Base-by-base conservation (phyloP, 2,888 invertebrate genomes). In the Fragum whitleyi region DNA sequence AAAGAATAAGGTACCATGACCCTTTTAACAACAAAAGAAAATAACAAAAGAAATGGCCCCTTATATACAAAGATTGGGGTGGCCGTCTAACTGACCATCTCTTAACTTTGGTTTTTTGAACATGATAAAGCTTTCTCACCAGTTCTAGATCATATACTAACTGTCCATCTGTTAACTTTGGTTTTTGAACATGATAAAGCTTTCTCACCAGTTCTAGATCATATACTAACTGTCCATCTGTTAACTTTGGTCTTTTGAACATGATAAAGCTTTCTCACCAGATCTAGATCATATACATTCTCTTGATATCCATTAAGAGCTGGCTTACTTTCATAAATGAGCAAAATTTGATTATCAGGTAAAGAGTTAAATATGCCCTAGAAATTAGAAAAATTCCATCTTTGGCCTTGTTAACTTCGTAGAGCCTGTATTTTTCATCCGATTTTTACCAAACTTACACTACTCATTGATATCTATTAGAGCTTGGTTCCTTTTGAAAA, bases 311-410 rank as follows among this genome's bases (percentile, higher is more conserved):
- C 16, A 47, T 36, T 19, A 47, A 47, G 47, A 47, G 47, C 47
- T 47, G 19, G 28, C 21, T 57, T 57, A 19, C 57, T 57, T 57
- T 57, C 21, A 23, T 21, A 57, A 57, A 28, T 23, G 57, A 57
- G 57, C 57, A 57, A 57, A 57, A 28, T 57, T 57, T 19, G 26
- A 57, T 57, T 14, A 57, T 57, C 21, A 28, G 57, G 28, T 57
- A 14, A 53, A 53, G 11, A 53, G 53, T 53, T 53, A 36, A 36
- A 53, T 23, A 53, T 53, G 53, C 53, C 53, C 53, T 53, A 21
- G 53, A 53, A 53, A 21, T 53, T 53, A 21, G 23, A 53, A 5
- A 36, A 36, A 36, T 3, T 36, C 32, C 32, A 36, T 36, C 5
- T 36, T 36, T 36, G 32, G 32, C 32, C 32, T 36, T 36, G 32